Conservation (phyloP, 2,797 vertebrate species). For the Acanthopagrus latus region DNA sequence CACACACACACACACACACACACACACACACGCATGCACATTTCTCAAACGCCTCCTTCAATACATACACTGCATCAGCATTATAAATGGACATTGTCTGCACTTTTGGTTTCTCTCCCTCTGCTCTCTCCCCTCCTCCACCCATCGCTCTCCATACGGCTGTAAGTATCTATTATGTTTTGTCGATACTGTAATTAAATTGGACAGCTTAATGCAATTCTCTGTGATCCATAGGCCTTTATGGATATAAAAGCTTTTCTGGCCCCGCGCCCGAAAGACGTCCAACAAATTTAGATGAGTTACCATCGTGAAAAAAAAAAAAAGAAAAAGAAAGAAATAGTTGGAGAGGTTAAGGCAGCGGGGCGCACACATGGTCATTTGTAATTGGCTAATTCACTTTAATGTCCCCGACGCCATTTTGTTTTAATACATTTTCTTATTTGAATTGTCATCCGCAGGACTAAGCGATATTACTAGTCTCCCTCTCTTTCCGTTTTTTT, state of each 20-base stretch:
- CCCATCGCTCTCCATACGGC: slow-evolving; percentile 73
- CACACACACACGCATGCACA: slow-evolving; percentile 30
- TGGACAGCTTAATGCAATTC: slow-evolving; percentile 98
- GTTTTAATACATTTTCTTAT: slow-evolving; percentile 78
- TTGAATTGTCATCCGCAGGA: slow-evolving; percentile 63
- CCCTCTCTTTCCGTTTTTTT: slow-evolving; percentile 12
- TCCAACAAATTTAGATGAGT: slow-evolving; percentile 95
- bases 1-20: neutral
- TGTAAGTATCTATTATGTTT: slow-evolving; percentile 98
- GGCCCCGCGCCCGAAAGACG: slow-evolving; percentile 92
- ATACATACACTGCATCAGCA: slow-evolving; percentile 84
- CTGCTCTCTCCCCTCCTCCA: slow-evolving; percentile 55
- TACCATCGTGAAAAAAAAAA: slow-evolving; percentile 71
- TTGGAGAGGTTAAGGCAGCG: slow-evolving; percentile 76
- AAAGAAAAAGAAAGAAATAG: slow-evolving; percentile 29
- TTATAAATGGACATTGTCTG: slow-evolving; percentile 93
- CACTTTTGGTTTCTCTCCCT: slow-evolving; percentile 77
- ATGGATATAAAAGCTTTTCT: slow-evolving; percentile 99
- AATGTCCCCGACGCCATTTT: slow-evolving; percentile 84
- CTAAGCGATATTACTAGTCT: slow-evolving; percentile 60
- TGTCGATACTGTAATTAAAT: slow-evolving; percentile 99
- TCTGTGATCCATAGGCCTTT: slow-evolving; percentile 96
- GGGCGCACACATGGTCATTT: slow-evolving; percentile 81
- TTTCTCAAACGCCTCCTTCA: slow-evolving; percentile 69
- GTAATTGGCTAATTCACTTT: slow-evolving; percentile 88